phyloP scores from a whole-genome alignment of 2,888 invertebrate genomes.

The Morpho achilles region DNA sequence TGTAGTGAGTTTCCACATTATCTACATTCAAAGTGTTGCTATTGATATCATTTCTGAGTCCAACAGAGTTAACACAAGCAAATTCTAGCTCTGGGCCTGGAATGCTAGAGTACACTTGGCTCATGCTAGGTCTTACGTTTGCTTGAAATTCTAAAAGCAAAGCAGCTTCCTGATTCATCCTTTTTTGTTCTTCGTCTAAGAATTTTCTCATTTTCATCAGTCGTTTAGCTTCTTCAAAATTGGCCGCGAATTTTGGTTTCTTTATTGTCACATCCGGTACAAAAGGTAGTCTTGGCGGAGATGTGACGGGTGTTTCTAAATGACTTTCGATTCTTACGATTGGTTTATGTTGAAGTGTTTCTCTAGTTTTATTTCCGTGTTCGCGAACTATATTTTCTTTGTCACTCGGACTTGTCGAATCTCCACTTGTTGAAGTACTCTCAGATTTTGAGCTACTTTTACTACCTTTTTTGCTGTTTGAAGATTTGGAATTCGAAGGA shows the following conservation, averaged over 20 bases:
- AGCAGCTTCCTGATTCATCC: conserved; percentile 73
- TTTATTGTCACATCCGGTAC: conserved; percentile 75
- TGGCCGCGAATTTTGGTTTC: conserved; percentile 84
- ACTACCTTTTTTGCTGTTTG: conserved; percentile 58
- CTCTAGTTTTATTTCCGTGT: conserved; percentile 36
- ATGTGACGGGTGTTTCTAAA: conserved; percentile 54
- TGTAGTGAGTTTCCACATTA: conserved; percentile 20
- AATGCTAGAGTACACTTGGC: conserved; percentile 70
- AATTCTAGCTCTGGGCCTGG: conserved; percentile 73
- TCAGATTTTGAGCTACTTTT: conserved; percentile 68
- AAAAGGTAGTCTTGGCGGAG: conserved; percentile 59
- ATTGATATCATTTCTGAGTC: conserved; percentile 27
- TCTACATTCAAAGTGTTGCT: conserved; percentile 1
- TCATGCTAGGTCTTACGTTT: conserved; percentile 67
- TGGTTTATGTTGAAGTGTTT: conserved; percentile 45
- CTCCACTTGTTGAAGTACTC: conserved; percentile 65
- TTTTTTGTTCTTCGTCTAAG: conserved; percentile 80
- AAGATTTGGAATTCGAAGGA: conserved; percentile 51
- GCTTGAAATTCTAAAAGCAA: conserved; percentile 70
- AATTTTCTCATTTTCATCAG: conserved; percentile 83
- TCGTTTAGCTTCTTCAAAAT: conserved; percentile 82
- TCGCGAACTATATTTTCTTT: conserved; percentile 52
- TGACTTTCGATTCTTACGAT: conserved; percentile 60
- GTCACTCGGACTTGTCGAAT: conserved; percentile 74
- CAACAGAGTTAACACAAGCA: conserved; percentile 52